phyloP scores from a whole-genome alignment of 2,888 invertebrate genomes.

The Gerris lacustris region DNA sequence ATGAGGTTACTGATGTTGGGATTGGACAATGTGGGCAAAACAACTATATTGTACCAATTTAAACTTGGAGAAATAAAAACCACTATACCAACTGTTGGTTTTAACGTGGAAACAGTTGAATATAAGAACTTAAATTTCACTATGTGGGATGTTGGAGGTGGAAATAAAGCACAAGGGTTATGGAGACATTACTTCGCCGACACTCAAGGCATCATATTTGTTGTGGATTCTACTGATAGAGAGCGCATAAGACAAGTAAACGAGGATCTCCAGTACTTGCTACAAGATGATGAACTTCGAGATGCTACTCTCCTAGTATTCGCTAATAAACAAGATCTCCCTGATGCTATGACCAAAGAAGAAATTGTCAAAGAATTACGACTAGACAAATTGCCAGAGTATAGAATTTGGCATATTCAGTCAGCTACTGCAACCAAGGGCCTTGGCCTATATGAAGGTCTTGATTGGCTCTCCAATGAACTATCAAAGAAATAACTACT shows the following conservation, averaged over 20 bases:
- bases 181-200: conserved; percentile 99
- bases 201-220: conserved; percentile 92
- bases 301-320: conserved; percentile 90
- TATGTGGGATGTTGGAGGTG: conserved; percentile 99
- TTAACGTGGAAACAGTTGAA: conserved; percentile 98
- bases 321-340: conserved; percentile 94
- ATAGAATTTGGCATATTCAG: conserved; percentile 83
- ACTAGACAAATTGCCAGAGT: conserved; percentile 62
- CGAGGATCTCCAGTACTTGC: conserved; percentile 80
- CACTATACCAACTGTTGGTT: conserved; percentile 96
- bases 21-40: conserved; percentile 95
- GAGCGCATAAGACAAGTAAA: conserved; percentile 89
- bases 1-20: conserved; percentile 99
- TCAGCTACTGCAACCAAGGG: conserved; percentile 93
- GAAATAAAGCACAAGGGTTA: conserved; percentile 91
- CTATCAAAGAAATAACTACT: conserved; percentile 64
- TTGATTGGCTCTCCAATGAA: conserved; percentile 92
- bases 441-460: conserved; percentile 85
- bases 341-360: conserved; percentile 88
- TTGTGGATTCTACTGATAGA: conserved; percentile 93
- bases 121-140: conserved; percentile 99
- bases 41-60: conserved; percentile 91
- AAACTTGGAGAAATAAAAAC: conserved; percentile 97
- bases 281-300: conserved; percentile 85
- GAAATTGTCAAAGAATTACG: conserved; percentile 89